Conservation (phyloP, 2,888 invertebrate species). For the Clunio marinus region DNA sequence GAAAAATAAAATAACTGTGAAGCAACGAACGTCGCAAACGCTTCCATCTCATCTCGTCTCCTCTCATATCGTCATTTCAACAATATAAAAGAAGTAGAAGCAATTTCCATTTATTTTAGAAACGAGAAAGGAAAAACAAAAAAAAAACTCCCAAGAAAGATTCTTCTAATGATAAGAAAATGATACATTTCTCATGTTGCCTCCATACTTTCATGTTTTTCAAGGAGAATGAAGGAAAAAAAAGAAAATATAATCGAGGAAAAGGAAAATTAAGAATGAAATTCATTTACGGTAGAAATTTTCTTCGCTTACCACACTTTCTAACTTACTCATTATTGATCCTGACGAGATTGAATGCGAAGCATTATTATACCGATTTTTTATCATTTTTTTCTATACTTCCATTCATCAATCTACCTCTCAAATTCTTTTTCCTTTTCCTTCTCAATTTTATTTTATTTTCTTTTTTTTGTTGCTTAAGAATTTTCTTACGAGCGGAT, state of each 20-base stretch:
- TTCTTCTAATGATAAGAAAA: slow-evolving; percentile 17
- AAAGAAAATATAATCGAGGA: background rate
- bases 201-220: background rate
- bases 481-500: background rate
- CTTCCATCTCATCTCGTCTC: too few species aligned
- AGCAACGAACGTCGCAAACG: too few species aligned
- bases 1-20: background rate
- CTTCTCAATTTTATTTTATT: too few species aligned
- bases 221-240: background rate
- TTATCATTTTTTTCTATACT: background rate
- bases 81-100: background rate
- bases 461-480: background rate
- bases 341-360: background rate
- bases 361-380: too few species aligned
- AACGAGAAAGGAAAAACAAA: background rate
- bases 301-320: background rate
- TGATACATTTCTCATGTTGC: slow-evolving; percentile 7
- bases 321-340: background rate
- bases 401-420: slow-evolving; percentile 9
- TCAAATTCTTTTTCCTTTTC: too few species aligned
- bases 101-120: background rate
- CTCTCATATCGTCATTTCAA: too few species aligned
- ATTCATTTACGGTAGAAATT: background rate
- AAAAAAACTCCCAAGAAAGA: background rate
- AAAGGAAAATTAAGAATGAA: background rate